Conservation (phyloP, 35 echinoderm and acorn worm genomes). For the Apostichopus californicus region DNA sequence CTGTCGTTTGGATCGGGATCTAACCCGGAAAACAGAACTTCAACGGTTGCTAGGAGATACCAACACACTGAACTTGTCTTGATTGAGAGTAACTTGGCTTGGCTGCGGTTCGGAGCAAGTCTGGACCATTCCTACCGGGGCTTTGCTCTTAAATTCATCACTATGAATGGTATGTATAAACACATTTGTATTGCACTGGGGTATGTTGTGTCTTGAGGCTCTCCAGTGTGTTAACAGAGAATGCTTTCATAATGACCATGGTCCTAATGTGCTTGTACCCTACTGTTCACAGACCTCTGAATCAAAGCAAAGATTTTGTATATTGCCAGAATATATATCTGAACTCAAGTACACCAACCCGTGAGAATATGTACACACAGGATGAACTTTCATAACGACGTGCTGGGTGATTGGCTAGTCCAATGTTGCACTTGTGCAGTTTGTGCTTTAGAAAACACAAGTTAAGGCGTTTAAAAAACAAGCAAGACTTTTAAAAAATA, state of each 20-base stretch:
- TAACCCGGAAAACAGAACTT: slow-evolving; percentile 7
- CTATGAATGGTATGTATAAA: neutral
- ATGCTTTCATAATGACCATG: neutral
- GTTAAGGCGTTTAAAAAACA: too few relatives aligned
- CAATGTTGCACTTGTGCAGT: too few relatives aligned
- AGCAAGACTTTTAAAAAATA: too few relatives aligned
- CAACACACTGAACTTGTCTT: neutral
- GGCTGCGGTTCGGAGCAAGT: slow-evolving; percentile 22
- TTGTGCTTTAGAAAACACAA: too few relatives aligned
- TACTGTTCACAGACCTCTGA: too few relatives aligned
- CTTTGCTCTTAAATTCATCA: neutral
- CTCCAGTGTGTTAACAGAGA: neutral
- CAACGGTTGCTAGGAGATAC: neutral
- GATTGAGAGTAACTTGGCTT: neutral
- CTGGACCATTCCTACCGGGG: neutral
- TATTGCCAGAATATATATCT: too few relatives aligned
- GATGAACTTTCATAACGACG: too few relatives aligned
- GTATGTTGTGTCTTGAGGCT: neutral
- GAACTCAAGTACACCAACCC: too few relatives aligned
- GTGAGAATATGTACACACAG: too few relatives aligned
- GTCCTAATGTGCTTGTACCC: neutral
- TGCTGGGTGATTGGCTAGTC: too few relatives aligned
- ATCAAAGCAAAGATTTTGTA: too few relatives aligned
- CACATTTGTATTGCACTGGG: too few relatives aligned
- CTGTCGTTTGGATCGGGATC: slow-evolving; percentile 11